Evolutionary conservation across 2,797 vertebrate species (phyloP).

Genomic region (Eulemur mongoz): DNA sequence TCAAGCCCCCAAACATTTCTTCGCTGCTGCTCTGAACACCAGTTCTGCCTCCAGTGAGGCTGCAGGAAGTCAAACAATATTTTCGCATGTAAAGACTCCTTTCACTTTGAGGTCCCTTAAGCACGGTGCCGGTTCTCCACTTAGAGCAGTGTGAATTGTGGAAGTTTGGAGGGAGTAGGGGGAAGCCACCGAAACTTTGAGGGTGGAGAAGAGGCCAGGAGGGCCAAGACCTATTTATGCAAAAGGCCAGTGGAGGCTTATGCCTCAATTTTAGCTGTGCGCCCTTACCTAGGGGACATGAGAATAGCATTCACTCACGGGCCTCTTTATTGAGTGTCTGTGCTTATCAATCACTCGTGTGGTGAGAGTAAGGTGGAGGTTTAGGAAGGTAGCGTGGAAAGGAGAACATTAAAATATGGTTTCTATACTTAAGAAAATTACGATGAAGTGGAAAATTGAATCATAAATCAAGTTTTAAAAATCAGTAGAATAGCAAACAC

Average conservation of each 20-base stretch:
- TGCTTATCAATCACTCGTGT: neutral
- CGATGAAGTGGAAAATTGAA: neutral
- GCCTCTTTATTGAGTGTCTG: neutral
- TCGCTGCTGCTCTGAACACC: neutral
- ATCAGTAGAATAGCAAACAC: neutral
- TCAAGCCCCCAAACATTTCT: neutral
- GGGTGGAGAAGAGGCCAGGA: neutral
- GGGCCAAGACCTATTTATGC: neutral
- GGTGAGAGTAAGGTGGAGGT: neutral
- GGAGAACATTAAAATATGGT: neutral
- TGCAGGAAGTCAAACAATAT: neutral
- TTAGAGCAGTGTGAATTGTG: neutral
- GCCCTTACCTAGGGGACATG: neutral
- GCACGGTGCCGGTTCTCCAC: neutral
- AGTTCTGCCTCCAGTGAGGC: neutral
- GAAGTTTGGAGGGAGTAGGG: neutral
- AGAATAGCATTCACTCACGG: neutral
- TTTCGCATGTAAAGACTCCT: neutral
- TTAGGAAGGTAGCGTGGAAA: neutral
- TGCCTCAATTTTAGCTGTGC: neutral
- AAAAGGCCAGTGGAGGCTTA: neutral
- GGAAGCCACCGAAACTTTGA: neutral
- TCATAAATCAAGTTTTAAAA: neutral
- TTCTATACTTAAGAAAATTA: neutral
- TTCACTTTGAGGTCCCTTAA: neutral